These are phyloP conservation scores for Centropus bengalensis DNA, from an alignment of 2,113 vertebrate genomes.

Conservation along the genomic window DNA sequence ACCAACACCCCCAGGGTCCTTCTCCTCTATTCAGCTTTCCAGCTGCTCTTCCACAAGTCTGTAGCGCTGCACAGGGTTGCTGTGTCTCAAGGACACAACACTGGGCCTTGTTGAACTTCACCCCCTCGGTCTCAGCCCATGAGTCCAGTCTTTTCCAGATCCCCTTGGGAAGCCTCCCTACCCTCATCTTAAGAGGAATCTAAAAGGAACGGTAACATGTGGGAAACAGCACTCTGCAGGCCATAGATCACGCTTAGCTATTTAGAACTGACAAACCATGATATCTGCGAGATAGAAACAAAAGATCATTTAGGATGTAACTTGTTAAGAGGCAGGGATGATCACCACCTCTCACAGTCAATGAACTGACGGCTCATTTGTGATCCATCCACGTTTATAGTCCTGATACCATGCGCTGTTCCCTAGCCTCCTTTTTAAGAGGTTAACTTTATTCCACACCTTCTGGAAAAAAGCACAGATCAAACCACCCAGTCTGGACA, in stretches of 20 bases:
- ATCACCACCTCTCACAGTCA: neutral
- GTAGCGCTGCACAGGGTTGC: no score
- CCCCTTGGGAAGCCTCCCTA: no score
- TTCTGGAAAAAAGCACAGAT: conserved; percentile 45
- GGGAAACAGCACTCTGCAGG: neutral
- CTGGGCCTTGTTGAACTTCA: no score
- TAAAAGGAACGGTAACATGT: neutral
- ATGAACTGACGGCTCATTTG: neutral
- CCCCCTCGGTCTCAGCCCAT: no score
- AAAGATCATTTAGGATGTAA: neutral
- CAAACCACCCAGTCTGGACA: conserved; percentile 49
- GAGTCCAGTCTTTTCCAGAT: no score
- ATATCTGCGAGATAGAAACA: neutral
- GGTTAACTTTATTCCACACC: neutral
- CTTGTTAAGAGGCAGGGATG: neutral
- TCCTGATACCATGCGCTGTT: neutral
- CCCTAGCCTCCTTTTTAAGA: neutral
- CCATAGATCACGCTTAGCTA: neutral
- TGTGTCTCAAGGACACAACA: no score
- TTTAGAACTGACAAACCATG: neutral
- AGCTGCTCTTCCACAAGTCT: no score
- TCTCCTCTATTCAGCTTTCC: no score
- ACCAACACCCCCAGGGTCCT: no score
- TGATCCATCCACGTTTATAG: neutral
- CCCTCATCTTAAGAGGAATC: no score